These are phyloP conservation scores for Glareola pratincola DNA, from an alignment of 2,113 vertebrate genomes.

Conservation along the genomic window DNA sequence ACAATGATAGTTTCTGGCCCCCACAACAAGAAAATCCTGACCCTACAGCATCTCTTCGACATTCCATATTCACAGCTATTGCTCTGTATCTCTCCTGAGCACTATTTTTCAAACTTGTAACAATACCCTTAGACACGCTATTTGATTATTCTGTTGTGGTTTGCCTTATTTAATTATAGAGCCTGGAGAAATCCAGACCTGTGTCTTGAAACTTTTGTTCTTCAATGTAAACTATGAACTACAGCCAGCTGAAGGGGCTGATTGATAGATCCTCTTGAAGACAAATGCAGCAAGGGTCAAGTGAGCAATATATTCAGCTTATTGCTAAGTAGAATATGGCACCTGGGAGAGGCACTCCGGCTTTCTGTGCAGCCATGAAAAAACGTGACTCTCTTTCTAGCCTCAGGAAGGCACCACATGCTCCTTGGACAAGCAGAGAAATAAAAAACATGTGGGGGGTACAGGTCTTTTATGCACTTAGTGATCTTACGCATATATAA, in stretches of 20 bases:
- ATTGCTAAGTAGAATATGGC: neutral
- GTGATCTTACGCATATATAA: neutral
- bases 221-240: neutral
- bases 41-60: neutral
- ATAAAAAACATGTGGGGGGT: neutral
- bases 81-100: neutral
- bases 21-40: neutral
- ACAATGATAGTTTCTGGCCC: neutral
- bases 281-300: neutral
- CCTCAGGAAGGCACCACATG: neutral
- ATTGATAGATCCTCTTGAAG: neutral
- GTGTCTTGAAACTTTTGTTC: neutral
- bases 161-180: neutral
- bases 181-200: neutral
- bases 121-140: neutral
- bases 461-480: neutral
- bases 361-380: neutral
- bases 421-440: neutral
- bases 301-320: neutral
- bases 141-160: neutral
- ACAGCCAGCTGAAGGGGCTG: neutral
- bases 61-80: neutral
- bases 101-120: neutral
- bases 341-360: neutral
- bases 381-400: neutral